Conservation (phyloP, 1,140 invertebrate genomes). For the Parapsyche elsis region DNA sequence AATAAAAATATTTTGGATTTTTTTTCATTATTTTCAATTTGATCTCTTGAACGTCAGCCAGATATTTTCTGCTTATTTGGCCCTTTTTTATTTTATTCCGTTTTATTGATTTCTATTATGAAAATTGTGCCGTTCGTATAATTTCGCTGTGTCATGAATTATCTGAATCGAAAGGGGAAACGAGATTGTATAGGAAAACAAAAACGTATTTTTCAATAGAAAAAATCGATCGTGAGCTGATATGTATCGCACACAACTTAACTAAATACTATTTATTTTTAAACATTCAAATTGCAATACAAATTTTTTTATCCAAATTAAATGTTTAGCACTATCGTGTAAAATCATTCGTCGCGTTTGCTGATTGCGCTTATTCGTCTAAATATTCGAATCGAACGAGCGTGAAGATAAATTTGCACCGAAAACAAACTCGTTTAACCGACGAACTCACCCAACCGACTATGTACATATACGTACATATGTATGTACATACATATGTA, state of each 20-base stretch:
- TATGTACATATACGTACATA: neutral
- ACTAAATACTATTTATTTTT: too few species aligned
- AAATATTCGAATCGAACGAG: neutral
- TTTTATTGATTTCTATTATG: slow-evolving; percentile 8
- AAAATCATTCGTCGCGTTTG: too few species aligned
- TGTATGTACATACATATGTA: neutral
- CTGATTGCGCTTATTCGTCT: neutral
- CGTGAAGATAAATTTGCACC: neutral
- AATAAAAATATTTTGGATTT: too few species aligned
- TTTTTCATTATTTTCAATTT: too few species aligned
- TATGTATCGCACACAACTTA: too few species aligned
- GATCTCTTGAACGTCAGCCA: too few species aligned
- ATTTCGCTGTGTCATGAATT: slow-evolving; percentile 4
- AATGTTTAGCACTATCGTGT: too few species aligned
- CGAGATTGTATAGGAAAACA: neutral
- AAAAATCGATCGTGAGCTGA: neutral
- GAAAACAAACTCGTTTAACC: neutral
- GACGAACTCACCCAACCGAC: neutral
- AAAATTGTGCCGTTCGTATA: neutral
- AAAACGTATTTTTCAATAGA: neutral
- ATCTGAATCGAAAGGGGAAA: neutral
- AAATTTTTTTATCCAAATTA: too few species aligned
- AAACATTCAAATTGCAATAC: too few species aligned
- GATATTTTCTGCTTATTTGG: neutral
- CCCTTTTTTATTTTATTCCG: neutral